A percentile compares a stretch with the other conserved stretches of the same genome.
Conservation (phyloP, 2,888 invertebrate species). For the Nowickia ferox region DNA sequence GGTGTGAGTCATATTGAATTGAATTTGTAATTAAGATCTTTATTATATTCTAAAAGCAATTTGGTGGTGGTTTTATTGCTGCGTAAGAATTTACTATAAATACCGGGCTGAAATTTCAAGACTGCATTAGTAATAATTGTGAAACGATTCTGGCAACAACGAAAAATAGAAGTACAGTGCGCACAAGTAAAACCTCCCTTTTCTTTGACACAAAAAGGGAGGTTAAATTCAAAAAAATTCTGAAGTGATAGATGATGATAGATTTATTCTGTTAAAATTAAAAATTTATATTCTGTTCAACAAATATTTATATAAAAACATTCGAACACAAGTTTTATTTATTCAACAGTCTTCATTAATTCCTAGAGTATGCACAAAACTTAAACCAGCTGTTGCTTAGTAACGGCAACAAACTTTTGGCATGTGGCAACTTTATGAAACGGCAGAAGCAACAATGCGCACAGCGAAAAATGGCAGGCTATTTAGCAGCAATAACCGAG, state of each 20-base stretch:
- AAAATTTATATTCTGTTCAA: not conserved
- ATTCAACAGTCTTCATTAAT: too few relatives aligned
- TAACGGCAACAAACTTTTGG: too few relatives aligned
- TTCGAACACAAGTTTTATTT: too few relatives aligned
- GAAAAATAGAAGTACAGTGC: not conserved
- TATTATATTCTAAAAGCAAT: not conserved
- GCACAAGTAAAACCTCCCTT: slow-evolving; percentile 33
- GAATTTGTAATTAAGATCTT: slow-evolving; percentile 45
- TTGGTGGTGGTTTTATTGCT: slow-evolving; percentile 47
- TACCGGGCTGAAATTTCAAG: slow-evolving; percentile 4
- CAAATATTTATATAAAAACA: not conserved
- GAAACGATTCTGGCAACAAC: slow-evolving; percentile 45
- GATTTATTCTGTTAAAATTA: not conserved
- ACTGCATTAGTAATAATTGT: slow-evolving; percentile 50
- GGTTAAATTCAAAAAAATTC: slow-evolving; percentile 39
- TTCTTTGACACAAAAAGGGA: slow-evolving; percentile 30
- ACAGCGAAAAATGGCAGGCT: too few relatives aligned
- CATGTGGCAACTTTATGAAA: too few relatives aligned
- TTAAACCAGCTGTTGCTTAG: too few relatives aligned
- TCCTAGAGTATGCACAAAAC: too few relatives aligned
- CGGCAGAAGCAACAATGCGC: too few relatives aligned
- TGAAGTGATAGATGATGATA: slow-evolving; percentile 8
- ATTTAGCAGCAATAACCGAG: too few relatives aligned
- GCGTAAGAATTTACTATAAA: slow-evolving; percentile 43
- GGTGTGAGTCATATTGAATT: slow-evolving; percentile 1